Percentiles rank a stretch among this genome's conserved stretches.
phyloP scores from a whole-genome alignment of 2,888 invertebrate species.

The Galerucella nymphaeae region DNA sequence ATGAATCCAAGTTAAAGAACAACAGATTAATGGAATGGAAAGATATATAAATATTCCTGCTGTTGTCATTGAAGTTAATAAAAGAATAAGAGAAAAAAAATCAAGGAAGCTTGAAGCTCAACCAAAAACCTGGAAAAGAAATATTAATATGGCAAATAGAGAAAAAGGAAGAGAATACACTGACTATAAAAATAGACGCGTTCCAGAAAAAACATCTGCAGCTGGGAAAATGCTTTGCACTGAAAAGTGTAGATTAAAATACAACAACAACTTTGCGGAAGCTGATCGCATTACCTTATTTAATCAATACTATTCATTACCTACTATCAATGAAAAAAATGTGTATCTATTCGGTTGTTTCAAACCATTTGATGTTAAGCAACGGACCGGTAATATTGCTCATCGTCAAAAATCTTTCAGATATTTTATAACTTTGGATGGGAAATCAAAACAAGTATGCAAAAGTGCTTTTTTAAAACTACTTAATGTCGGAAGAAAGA shows the following conservation, averaged over 20 bases:
- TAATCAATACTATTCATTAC: conserved; percentile 29
- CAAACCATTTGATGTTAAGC: conserved; percentile 36
- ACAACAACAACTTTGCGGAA: conserved; percentile 33
- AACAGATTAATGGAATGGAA: too few species aligned
- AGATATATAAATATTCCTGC: too few species aligned
- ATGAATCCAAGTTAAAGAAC: too few species aligned
- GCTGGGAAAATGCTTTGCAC: conserved; percentile 35
- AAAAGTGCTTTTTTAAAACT: conserved; percentile 37
- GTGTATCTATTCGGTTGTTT: conserved; percentile 34
- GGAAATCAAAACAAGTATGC: conserved; percentile 37
- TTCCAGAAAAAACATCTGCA: conserved; percentile 36
- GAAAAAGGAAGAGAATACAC: conserved; percentile 35
- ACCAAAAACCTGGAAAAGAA: conserved; percentile 36
- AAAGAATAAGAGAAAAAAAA: neutral
- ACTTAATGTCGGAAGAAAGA: conserved; percentile 35
- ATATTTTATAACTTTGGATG: conserved; percentile 37
- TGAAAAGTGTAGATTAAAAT: conserved; percentile 38
- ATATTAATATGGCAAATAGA: conserved; percentile 36
- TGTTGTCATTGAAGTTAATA: too few species aligned
- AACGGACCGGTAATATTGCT: conserved; percentile 30
- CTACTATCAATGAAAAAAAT: conserved; percentile 35
- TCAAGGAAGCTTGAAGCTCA: conserved; percentile 19
- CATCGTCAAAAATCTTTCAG: conserved; percentile 38
- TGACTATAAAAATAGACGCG: conserved; percentile 40
- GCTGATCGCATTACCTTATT: conserved; percentile 25